Conservation (phyloP, 2,888 invertebrate genomes). For the Dynastes grantii region DNA sequence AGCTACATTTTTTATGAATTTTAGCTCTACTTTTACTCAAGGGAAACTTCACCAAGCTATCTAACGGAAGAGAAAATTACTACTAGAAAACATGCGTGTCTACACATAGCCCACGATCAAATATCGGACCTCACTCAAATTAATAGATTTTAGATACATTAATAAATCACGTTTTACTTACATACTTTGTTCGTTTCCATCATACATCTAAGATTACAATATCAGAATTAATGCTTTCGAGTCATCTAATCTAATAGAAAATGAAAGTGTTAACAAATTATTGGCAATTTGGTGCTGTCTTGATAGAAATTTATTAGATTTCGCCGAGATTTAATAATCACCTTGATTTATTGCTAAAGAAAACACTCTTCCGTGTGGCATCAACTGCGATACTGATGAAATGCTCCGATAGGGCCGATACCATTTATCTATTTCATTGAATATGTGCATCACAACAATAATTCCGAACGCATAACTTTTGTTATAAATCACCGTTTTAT, state of each 20-base stretch:
- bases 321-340: conserved; percentile 55
- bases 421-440: conserved; percentile 41
- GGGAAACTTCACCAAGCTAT: no score
- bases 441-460: conserved; percentile 46
- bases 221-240: not conserved
- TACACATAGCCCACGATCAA: no score
- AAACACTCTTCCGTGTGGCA: conserved; percentile 56
- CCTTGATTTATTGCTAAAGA: conserved; percentile 56
- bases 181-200: no score
- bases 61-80: no score
- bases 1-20: no score
- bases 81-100: no score
- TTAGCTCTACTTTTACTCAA: no score
- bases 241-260: conserved; percentile 9
- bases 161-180: no score
- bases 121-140: no score
- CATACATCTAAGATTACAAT: not conserved
- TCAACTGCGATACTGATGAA: conserved; percentile 52
- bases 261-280: conserved; percentile 43
- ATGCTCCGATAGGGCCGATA: conserved; percentile 51
- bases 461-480: conserved; percentile 51
- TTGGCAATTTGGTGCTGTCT: conserved; percentile 45
- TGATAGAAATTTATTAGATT: conserved; percentile 48
- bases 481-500: conserved; percentile 52
- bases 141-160: no score